phyloP scores from a whole-genome alignment of 2,797 vertebrate genomes.

The Pseudomugil tenellus region DNA sequence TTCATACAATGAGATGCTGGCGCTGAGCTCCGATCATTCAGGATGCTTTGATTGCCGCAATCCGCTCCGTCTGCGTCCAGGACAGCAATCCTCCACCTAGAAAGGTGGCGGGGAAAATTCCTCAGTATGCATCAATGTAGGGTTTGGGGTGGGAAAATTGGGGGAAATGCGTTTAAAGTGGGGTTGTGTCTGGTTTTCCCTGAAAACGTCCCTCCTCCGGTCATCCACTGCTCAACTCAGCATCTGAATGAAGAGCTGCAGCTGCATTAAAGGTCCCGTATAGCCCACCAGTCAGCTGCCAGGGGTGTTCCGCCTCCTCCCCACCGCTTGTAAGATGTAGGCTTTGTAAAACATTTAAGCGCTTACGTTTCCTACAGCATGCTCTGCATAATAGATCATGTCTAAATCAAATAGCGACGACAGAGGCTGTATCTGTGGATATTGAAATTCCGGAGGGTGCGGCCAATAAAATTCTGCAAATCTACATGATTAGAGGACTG shows the following conservation, averaged over 20 bases:
- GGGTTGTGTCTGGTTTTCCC: conserved; percentile 39
- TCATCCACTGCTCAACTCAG: conserved; percentile 64
- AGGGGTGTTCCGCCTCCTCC: neutral
- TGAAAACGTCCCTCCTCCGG: conserved; percentile 49
- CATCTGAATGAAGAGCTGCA: conserved; percentile 74
- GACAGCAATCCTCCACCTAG: conserved; percentile 2
- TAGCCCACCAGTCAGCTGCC: conserved; percentile 54
- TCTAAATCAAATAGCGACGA: neutral
- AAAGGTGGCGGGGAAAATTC: conserved; percentile 23
- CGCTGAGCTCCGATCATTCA: conserved; percentile 61
- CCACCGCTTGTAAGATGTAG: neutral
- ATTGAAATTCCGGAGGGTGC: conserved; percentile 47
- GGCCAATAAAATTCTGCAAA: conserved; percentile 54
- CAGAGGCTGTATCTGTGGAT: neutral
- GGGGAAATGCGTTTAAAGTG: conserved; percentile 26
- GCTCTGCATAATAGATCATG: neutral
- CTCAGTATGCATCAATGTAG: conserved; percentile 8
- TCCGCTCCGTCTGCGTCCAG: conserved; percentile 39
- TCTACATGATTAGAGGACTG: conserved; percentile 23
- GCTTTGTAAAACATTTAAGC: neutral
- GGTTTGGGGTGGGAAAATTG: neutral
- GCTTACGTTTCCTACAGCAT: neutral
- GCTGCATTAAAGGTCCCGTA: conserved; percentile 69
- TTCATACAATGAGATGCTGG: conserved; percentile 71
- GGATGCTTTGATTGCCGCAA: conserved; percentile 58